A percentile compares a stretch with the other conserved stretches of the same genome.
Conservation (phyloP, 2,888 invertebrate species). For the Heliconius ismenius region DNA sequence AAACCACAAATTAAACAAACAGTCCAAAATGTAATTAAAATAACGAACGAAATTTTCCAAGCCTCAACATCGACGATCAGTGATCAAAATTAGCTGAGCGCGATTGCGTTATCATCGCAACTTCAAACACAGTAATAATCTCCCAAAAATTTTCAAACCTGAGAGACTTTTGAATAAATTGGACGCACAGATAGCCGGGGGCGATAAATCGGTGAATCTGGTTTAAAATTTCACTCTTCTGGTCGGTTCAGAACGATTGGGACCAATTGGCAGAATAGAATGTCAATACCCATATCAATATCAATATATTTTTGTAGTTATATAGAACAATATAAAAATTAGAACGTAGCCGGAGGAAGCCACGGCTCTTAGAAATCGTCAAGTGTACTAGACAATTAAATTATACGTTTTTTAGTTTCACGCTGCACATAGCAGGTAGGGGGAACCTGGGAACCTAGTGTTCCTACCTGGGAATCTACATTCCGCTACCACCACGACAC, state of each 20-base stretch:
- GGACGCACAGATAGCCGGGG: constrained; percentile 12
- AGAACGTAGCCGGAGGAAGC: neutral
- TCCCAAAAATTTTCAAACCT: constrained; percentile 14
- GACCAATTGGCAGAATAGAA: constrained; percentile 28
- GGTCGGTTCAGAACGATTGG: constrained; percentile 26
- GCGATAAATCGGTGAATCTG: constrained; percentile 24
- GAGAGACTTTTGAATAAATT: constrained; percentile 23
- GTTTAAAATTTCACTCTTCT: constrained; percentile 12
- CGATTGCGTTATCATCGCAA: constrained; percentile 18
- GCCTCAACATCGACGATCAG: neutral
- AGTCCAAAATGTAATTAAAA: neutral
- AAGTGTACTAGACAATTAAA: neutral
- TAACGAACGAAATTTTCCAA: constrained; percentile 5
- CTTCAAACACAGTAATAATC: constrained; percentile 15
- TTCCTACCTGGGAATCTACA: too few species aligned
- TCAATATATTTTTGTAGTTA: too few species aligned
- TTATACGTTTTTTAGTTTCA: neutral
- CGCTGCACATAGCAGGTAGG: too few species aligned
- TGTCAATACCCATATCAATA: neutral
- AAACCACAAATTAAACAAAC: neutral
- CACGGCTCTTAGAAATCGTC: neutral
- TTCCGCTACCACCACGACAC: too few species aligned
- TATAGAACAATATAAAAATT: neutral
- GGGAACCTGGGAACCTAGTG: too few species aligned
- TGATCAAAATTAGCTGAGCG: constrained; percentile 2